These are phyloP conservation scores for Nyctalus aviator DNA, from an alignment of 2,797 vertebrate species.

Conservation along the genomic window DNA sequence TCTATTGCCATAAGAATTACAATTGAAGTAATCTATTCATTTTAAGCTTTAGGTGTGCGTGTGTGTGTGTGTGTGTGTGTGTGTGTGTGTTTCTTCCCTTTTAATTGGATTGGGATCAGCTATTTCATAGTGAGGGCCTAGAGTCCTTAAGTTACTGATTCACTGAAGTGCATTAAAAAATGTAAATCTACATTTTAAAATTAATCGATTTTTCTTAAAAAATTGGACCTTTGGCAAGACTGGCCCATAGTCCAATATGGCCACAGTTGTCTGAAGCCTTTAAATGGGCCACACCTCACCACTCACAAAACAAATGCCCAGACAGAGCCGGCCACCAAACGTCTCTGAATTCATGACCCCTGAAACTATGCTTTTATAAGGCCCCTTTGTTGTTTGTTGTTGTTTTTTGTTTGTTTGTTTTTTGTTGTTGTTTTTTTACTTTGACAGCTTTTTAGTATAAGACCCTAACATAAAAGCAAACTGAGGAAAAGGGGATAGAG, in stretches of 20 bases:
- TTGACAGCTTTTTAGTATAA: constrained; percentile 80
- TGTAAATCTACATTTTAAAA: constrained; percentile 23
- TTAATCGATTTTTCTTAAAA: not conserved
- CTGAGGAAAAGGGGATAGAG: not conserved
- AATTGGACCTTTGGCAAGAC: not conserved
- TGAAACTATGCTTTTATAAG: not conserved
- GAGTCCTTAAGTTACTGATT: constrained; percentile 5
- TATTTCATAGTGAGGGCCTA: not conserved
- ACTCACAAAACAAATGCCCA: not conserved
- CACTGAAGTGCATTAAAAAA: constrained; percentile 10
- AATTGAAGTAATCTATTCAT: not conserved
- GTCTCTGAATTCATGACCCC: constrained; percentile 3
- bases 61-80: no score
- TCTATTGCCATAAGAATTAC: not conserved
- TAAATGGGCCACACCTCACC: not conserved
- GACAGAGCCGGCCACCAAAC: not conserved
- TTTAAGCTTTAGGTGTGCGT: not conserved
- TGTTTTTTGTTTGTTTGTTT: no score
- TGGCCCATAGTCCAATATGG: not conserved
- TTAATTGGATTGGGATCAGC: not conserved
- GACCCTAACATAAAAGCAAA: constrained; percentile 68
- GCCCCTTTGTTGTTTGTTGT: not conserved
- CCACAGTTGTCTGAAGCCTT: not conserved
- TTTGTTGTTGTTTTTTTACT: no score
- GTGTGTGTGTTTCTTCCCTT: not conserved